Evolutionary conservation across 2,888 invertebrate species (phyloP), one percentile per base, ranked within the genome.

Genomic region (Cephus pygmeus): DNA sequence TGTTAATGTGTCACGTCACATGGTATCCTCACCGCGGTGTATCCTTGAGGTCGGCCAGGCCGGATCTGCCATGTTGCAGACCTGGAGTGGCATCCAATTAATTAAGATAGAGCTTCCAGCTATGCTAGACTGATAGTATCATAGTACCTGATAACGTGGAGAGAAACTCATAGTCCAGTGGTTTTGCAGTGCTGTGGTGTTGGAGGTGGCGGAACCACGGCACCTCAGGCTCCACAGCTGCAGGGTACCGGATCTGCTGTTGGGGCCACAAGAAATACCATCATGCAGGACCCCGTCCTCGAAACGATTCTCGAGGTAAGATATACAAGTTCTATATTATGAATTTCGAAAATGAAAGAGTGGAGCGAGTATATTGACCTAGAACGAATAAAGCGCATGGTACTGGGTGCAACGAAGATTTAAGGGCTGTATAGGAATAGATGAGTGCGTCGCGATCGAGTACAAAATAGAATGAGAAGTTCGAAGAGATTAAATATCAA

Each of bases 191-290:
- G 91, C 90, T 91, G 91, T 89, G 91, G 91, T 86, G 90, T 90
- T 88, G 89, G 91, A 89, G 91, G 91, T 91, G 91, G 90, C 90
- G 90, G 89, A 88, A 88, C 90, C 86, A 90, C 91, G 90, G 90
- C 89, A 88, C 88, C 90, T 87, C 91, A 89, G 87, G 88, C 87
- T 87, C 87, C 88, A 87, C 90, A 88, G 87, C 88, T 89, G 86
- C 88, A 89, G 89, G 91, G 87, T 86, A 88, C 86, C 87, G 88
- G 90, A 88, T 87, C 85, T 86, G 88, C 88, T 87, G 86, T 89
- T 85, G 90, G 88, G 84, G 85, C 85, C 86, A 85, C 87, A 80
- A 88, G 87, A 84, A 86, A 85, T 87, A 86, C 86, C 87, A 90
- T 86, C 85, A 91, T 91, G 91, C 91, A 91, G 89, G 91, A 91